These are phyloP conservation scores for Temnothorax curvispinosus DNA, from an alignment of 1,140 invertebrate species.

Conservation along the genomic window DNA sequence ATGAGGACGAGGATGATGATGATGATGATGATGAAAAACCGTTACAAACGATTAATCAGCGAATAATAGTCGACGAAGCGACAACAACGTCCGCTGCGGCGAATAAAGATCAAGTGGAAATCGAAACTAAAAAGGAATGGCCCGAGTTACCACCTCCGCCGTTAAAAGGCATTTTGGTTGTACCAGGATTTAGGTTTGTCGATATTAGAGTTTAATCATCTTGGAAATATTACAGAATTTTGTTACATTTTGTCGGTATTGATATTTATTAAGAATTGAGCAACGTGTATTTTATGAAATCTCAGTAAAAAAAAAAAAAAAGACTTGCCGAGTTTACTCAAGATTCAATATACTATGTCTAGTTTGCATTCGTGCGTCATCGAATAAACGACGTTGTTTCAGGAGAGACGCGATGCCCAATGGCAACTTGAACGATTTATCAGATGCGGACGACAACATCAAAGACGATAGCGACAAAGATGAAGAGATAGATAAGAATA, in stretches of 20 bases:
- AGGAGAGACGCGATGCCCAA: conserved; percentile 73
- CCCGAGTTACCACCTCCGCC: conserved; percentile 77
- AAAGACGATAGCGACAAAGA: conserved; percentile 71
- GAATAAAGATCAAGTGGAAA: conserved; percentile 28
- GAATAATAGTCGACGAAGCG: conserved; percentile 67
- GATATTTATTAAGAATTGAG: background rate
- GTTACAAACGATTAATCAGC: conserved; percentile 72
- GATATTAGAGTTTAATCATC: conserved; percentile 35
- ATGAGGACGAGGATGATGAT: conserved; percentile 76
- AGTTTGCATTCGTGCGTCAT: background rate
- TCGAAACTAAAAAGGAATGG: conserved; percentile 64
- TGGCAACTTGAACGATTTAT: conserved; percentile 73
- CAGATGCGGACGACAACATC: conserved; percentile 67
- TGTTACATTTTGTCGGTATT: background rate
- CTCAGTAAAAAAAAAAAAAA: background rate
- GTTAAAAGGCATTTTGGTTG: conserved; percentile 85
- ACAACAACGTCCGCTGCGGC: conserved; percentile 3
- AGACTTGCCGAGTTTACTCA: background rate
- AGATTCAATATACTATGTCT: conserved; percentile 26
- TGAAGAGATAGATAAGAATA: conserved; percentile 67
- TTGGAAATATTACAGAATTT: background rate
- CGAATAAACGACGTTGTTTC: conserved; percentile 40
- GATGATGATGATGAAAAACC: conserved; percentile 68
- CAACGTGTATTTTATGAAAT: background rate
- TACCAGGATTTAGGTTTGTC: conserved; percentile 84